These are phyloP conservation scores for Andrena trimmerana DNA, from an alignment of 2,888 invertebrate genomes.

Conservation along the genomic window DNA sequence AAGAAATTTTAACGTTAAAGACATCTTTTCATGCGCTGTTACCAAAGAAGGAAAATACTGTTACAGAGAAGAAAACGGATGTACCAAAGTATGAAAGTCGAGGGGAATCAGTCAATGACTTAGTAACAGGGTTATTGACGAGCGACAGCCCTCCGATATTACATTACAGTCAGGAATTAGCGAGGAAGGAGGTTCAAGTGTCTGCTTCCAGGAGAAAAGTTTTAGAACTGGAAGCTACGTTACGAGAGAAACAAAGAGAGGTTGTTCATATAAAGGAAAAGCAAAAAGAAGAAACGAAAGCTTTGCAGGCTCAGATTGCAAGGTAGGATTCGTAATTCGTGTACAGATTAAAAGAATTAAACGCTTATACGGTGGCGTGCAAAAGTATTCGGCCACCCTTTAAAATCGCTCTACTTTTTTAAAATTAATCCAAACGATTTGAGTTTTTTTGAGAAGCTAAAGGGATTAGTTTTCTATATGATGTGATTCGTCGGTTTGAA, in stretches of 20 bases:
- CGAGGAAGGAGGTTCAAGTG: slow-evolving; percentile 92
- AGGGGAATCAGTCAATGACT: slow-evolving; percentile 74
- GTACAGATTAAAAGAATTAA: neutral
- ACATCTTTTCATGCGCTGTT: slow-evolving; percentile 86
- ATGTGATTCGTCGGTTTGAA: no score
- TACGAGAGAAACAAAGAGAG: slow-evolving; percentile 83
- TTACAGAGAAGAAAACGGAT: slow-evolving; percentile 77
- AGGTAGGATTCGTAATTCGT: slow-evolving; percentile 74
- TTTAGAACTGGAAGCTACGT: slow-evolving; percentile 86
- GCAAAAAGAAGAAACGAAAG: slow-evolving; percentile 79
- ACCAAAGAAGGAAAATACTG: slow-evolving; percentile 82
- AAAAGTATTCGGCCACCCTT: no score
- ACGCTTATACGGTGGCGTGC: neutral
- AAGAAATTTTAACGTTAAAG: slow-evolving; percentile 88
- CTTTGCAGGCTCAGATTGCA: slow-evolving; percentile 80
- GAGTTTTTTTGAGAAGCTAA: no score
- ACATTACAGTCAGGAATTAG: slow-evolving; percentile 93
- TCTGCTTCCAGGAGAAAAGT: slow-evolving; percentile 90
- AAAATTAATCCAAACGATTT: no score
- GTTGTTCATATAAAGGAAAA: slow-evolving; percentile 79
- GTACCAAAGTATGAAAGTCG: slow-evolving; percentile 72
- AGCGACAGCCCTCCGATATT: slow-evolving; percentile 91
- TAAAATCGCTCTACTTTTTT: no score
- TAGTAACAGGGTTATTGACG: slow-evolving; percentile 82
- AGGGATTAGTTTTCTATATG: no score